These are phyloP conservation scores for Champsocephalus gunnari DNA, from an alignment of 2,797 vertebrate species.

Conservation along the genomic window DNA sequence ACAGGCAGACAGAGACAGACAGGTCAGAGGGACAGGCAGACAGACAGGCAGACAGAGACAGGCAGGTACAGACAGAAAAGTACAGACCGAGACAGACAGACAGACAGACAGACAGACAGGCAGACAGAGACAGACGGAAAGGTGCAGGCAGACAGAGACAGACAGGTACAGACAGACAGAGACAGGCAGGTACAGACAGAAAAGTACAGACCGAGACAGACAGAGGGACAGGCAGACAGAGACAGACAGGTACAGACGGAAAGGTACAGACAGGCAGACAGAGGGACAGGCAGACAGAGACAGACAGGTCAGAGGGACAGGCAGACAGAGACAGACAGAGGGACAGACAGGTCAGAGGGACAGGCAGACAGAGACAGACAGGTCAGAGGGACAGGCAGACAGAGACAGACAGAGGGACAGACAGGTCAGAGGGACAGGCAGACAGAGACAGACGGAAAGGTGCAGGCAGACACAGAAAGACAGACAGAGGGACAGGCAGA, in stretches of 20 bases:
- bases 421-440: not conserved
- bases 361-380: not conserved
- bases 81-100: not conserved
- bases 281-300: too few relatives aligned
- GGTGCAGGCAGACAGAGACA: not conserved
- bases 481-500: not conserved
- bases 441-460: too few relatives aligned
- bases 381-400: not conserved
- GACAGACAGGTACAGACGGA: not conserved
- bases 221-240: not conserved
- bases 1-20: conserved; percentile 24
- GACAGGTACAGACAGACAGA: not conserved
- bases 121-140: not conserved
- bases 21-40: not conserved
- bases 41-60: not conserved
- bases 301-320: not conserved
- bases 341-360: not conserved
- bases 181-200: conserved; percentile 15
- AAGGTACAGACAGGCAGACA: conserved; percentile 1
- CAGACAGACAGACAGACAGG: not conserved
- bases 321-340: not conserved
- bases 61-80: too few relatives aligned
- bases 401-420: not conserved
- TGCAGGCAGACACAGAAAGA: too few relatives aligned
- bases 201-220: not conserved